These are phyloP conservation scores for Araneus ventricosus DNA, from an alignment of 1,140 invertebrate genomes.

Conservation along the genomic window DNA sequence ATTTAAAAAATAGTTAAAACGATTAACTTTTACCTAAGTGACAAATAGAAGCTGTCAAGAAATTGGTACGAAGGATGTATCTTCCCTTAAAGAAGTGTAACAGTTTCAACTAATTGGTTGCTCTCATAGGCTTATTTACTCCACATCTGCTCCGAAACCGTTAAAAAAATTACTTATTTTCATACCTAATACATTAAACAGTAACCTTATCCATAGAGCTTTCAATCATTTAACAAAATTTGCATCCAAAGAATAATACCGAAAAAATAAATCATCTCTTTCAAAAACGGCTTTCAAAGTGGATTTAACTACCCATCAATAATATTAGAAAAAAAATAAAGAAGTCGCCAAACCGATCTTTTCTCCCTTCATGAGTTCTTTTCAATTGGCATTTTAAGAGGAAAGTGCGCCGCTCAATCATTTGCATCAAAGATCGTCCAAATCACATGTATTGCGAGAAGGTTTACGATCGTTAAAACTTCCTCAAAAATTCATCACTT, in stretches of 20 bases:
- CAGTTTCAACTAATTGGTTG: no score
- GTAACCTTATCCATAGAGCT: no score
- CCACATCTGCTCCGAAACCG: no score
- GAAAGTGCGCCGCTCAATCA: conserved; percentile 29
- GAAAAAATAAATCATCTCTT: neutral
- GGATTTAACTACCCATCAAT: conserved; percentile 5
- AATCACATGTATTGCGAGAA: conserved; percentile 34
- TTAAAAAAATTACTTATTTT: no score
- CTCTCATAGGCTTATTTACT: no score
- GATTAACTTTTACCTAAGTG: no score
- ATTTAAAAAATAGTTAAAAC: no score
- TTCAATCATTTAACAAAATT: neutral
- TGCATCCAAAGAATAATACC: neutral
- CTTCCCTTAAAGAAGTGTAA: no score
- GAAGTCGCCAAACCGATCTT: neutral
- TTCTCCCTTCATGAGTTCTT: neutral
- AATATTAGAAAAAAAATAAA: neutral
- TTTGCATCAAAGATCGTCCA: conserved; percentile 37
- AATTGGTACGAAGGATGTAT: no score
- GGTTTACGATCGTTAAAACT: conserved; percentile 42
- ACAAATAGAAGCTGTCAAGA: no score
- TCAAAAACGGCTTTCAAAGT: neutral
- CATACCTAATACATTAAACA: no score
- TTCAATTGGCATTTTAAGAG: neutral
- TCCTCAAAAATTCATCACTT: conserved; percentile 45